Conservation (phyloP, 2,797 vertebrate species). For the Nasua narica region DNA sequence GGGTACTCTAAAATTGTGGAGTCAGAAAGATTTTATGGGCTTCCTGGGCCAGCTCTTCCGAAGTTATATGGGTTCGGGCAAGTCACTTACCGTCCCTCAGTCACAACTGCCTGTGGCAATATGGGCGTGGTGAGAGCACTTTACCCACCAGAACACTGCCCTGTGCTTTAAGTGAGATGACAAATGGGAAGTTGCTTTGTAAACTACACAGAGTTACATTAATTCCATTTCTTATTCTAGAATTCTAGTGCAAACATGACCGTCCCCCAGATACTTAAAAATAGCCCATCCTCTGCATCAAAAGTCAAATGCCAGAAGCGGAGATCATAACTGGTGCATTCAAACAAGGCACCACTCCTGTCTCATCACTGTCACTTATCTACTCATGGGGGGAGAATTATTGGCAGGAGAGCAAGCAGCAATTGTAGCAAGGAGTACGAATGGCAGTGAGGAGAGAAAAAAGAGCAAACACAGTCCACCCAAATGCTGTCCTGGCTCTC, state of each 20-base stretch:
- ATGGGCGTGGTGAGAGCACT: not conserved
- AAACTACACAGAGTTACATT: not conserved
- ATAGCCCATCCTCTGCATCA: not conserved
- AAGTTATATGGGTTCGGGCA: not conserved
- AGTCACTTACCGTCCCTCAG: no score
- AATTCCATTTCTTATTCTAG: not conserved
- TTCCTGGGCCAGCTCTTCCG: not conserved
- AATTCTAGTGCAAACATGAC: not conserved
- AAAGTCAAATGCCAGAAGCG: not conserved
- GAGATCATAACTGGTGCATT: not conserved
- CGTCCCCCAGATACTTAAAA: not conserved
- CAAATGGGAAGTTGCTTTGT: not conserved
- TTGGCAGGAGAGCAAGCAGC: not conserved
- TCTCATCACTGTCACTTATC: not conserved
- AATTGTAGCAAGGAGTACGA: not conserved
- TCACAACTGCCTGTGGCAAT: accelerated
- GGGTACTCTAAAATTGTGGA: not conserved
- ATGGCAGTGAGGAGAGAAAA: not conserved
- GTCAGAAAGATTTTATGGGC: not conserved
- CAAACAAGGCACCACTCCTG: not conserved
- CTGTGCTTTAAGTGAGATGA: not conserved
- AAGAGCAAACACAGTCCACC: no score
- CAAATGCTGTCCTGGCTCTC: no score
- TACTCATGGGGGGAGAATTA: not conserved
- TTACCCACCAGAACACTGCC: not conserved